These are phyloP conservation scores for Echeneis naucrates DNA, from an alignment of 2,797 vertebrate genomes.

Conservation along the genomic window DNA sequence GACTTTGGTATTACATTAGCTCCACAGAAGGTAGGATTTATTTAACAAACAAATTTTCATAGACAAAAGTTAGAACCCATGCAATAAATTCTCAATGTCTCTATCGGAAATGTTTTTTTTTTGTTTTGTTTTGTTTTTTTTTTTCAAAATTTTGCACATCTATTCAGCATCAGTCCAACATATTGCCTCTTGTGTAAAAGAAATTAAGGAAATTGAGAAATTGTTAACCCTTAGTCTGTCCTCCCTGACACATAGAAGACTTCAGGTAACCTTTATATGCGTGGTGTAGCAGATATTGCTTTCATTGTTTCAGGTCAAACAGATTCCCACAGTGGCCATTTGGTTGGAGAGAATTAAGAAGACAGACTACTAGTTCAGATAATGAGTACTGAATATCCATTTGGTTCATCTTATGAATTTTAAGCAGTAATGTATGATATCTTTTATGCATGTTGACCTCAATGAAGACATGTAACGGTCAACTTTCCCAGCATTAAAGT, in stretches of 20 bases:
- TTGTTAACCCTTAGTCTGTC: conserved; percentile 64
- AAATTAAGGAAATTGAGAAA: conserved; percentile 62
- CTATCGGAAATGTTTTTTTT: conserved; percentile 6
- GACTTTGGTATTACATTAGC: not conserved
- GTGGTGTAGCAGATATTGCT: conserved; percentile 39
- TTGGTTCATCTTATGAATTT: not conserved
- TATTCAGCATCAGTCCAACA: conserved; percentile 7
- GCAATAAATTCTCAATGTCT: not conserved
- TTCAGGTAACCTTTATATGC: conserved; percentile 45
- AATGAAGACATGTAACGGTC: not conserved
- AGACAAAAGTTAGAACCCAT: not conserved
- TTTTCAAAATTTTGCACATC: conserved; percentile 1
- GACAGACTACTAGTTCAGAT: conserved; percentile 1
- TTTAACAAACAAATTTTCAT: not conserved
- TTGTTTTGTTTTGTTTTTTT: too few species aligned
- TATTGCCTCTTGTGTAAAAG: conserved; percentile 38
- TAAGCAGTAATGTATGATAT: not conserved
- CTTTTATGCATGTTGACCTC: not conserved
- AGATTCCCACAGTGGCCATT: not conserved
- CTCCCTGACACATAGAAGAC: conserved; percentile 41
- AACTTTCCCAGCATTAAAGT: not conserved
- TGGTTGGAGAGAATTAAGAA: not conserved
- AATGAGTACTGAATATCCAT: not conserved
- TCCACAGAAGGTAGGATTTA: not conserved
- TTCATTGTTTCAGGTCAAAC: conserved; percentile 9